Conservation (phyloP, 1,140 invertebrate genomes). For the Sycophaga agraensis region DNA sequence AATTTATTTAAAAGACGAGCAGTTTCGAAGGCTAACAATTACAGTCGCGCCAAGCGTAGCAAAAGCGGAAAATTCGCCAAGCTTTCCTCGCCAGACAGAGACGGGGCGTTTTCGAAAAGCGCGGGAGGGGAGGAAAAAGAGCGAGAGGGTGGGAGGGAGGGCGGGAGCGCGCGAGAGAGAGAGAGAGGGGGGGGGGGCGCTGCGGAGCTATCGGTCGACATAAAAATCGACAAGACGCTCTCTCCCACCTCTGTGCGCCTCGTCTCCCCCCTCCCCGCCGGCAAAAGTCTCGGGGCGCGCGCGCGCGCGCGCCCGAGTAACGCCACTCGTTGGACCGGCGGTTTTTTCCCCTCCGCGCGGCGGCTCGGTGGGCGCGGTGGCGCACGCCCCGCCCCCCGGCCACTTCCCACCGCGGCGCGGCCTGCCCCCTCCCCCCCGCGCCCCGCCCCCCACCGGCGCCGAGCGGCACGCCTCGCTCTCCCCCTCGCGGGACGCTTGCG, state of each 20-base stretch:
- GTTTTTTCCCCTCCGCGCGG: conserved; percentile 25
- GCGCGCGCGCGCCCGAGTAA: neutral
- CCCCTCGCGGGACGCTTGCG: neutral
- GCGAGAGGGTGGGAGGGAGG: neutral
- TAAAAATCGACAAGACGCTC: conserved; percentile 1
- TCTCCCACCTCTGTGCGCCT: neutral
- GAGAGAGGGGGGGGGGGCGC: neutral
- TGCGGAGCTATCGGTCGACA: neutral
- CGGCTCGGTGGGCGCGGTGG: neutral
- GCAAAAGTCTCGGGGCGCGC: neutral
- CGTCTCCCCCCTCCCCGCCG: neutral
- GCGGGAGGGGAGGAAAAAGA: neutral
- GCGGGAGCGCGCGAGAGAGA: too few relatives aligned
- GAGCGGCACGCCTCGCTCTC: neutral
- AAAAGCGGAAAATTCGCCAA: conserved; percentile 10
- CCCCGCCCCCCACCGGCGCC: too few relatives aligned
- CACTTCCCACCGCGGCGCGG: neutral
- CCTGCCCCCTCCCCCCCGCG: neutral
- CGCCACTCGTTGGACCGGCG: neutral
- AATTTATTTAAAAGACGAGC: neutral
- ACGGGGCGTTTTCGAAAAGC: neutral
- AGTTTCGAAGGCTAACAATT: neutral
- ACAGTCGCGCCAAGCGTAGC: neutral
- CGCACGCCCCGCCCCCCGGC: neutral
- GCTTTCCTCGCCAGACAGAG: conserved; percentile 3